A percentile compares a stretch with the other conserved stretches of the same genome.
Evolutionary conservation across 2,113 vertebrate species (phyloP).

Genomic region (Pelecanus crispus): DNA sequence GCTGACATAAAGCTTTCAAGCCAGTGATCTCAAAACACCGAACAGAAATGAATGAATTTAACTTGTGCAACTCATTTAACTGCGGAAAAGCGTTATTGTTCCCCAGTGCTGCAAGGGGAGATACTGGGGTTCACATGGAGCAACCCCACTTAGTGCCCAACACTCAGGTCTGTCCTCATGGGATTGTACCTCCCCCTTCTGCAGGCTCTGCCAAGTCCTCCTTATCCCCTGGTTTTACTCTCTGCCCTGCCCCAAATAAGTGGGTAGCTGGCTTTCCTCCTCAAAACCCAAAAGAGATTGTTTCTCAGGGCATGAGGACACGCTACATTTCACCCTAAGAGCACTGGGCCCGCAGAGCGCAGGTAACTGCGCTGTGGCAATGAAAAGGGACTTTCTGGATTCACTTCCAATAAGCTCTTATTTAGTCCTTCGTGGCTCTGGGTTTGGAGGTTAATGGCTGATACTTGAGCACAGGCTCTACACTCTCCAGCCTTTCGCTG

Average conservation of each 20-base stretch:
- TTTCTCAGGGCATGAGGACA: not conserved
- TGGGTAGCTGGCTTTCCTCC: not conserved
- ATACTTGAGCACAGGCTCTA: not conserved
- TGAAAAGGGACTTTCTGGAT: not conserved
- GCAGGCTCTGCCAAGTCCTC: not conserved
- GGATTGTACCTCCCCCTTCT: not conserved
- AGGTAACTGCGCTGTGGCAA: not conserved
- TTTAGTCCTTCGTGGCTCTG: not conserved
- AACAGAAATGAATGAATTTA: not conserved
- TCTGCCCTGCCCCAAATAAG: not conserved
- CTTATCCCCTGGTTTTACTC: not conserved
- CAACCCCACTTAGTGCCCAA: too few relatives aligned
- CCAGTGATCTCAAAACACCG: not conserved
- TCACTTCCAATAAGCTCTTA: not conserved
- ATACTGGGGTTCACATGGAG: not conserved
- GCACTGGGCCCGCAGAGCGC: too few relatives aligned
- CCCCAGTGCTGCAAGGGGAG: not conserved
- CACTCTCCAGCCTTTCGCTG: not conserved
- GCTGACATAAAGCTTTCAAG: not conserved
- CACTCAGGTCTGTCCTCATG: not conserved
- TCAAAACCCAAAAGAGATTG: not conserved
- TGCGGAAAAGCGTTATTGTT: accelerated
- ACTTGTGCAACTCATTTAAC: not conserved
- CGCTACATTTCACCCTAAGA: not conserved
- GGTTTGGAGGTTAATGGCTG: not conserved